Evolutionary conservation across 2,113 vertebrate genomes (phyloP).

Genomic region (rat (Rattus norvegicus)): DNA sequence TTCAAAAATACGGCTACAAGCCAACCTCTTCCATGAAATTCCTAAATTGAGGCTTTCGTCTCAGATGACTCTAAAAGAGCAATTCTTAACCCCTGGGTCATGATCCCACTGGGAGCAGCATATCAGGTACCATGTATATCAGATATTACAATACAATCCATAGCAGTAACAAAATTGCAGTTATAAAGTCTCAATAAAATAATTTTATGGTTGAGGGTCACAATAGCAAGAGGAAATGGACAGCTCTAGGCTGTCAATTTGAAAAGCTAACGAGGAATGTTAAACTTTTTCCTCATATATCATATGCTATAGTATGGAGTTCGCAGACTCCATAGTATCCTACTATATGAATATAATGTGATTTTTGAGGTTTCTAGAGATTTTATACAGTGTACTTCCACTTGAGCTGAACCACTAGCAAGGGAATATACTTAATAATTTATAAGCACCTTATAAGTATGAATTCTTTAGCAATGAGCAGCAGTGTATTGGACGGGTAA

Average conservation of each 20-base stretch:
- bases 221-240: neutral
- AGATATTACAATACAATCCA: neutral
- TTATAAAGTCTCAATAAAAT: neutral
- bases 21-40: neutral
- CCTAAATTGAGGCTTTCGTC: neutral
- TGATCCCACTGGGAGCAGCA: neutral
- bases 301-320: neutral
- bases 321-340: neutral
- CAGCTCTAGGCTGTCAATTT: neutral
- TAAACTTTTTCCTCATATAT: neutral
- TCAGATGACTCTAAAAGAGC: neutral
- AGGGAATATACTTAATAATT: neutral
- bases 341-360: neutral
- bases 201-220: neutral
- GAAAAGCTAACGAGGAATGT: neutral
- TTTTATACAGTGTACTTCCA: neutral
- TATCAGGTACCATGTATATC: neutral
- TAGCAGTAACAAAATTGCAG: neutral
- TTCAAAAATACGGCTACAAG: neutral
- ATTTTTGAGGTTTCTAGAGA: neutral
- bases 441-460: neutral
- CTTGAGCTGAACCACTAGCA: neutral
- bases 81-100: neutral
- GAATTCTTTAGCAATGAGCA: neutral
- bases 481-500: neutral